These are phyloP conservation scores for Mus spretus DNA, from an alignment of 2,797 vertebrate species.

Conservation along the genomic window DNA sequence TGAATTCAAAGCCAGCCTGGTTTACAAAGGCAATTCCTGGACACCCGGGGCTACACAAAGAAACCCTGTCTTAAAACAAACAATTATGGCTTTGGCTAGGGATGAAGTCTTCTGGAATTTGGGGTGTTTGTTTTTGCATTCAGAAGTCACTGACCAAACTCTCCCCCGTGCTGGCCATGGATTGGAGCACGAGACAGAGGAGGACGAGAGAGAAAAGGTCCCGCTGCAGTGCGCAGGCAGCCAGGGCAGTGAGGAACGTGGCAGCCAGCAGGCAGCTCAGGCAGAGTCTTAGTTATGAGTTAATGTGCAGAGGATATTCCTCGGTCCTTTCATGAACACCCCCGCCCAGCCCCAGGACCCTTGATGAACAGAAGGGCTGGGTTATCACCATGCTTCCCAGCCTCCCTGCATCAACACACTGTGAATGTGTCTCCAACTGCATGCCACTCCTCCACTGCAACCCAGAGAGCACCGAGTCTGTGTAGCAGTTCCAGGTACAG, in stretches of 20 bases:
- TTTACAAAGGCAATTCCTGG: not conserved
- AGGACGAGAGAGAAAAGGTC: not conserved
- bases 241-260: rapidly evolving
- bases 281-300: not conserved
- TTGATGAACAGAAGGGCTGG: not conserved
- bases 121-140: not conserved
- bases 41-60: not conserved
- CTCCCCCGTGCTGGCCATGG: rapidly evolving
- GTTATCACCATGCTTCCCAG: rapidly evolving
- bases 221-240: not conserved
- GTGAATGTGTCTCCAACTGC: not conserved
- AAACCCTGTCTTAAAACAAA: not conserved
- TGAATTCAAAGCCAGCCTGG: not conserved
- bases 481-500: constrained; percentile 64
- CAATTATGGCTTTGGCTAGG: not conserved
- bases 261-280: not conserved
- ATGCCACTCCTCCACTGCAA: not conserved
- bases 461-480: not conserved
- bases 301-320: rapidly evolving
- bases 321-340: too few species aligned
- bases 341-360: rapidly evolving
- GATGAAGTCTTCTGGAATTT: not conserved
- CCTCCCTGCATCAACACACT: not conserved
- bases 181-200: not conserved
- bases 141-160: rapidly evolving